phyloP scores from a whole-genome alignment of 1,140 invertebrate species.

The Aricia agestis region DNA sequence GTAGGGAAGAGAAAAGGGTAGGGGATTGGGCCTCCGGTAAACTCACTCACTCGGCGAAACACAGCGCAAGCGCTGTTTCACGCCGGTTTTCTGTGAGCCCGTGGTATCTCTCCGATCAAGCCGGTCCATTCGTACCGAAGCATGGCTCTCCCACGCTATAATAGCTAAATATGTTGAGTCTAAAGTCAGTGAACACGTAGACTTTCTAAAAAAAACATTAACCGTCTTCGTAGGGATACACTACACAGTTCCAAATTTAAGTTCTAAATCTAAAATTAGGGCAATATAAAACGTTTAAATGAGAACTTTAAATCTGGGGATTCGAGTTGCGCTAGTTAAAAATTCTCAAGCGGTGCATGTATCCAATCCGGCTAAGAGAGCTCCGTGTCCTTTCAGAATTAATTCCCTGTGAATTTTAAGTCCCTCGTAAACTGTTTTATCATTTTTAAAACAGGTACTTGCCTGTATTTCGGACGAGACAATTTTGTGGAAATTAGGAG shows the following conservation, averaged over 20 bases:
- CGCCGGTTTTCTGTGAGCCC: too few species aligned
- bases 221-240: neutral
- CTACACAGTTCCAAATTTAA: neutral
- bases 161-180: too few species aligned
- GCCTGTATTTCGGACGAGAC: too few species aligned
- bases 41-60: too few species aligned
- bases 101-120: too few species aligned
- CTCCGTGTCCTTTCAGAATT: neutral
- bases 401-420: neutral
- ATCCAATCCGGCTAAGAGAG: neutral
- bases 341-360: neutral
- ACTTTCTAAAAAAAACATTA: neutral
- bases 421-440: conserved; percentile 1
- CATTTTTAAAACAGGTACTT: neutral
- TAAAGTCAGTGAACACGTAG: too few species aligned
- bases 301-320: neutral
- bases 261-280: neutral
- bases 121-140: too few species aligned
- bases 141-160: too few species aligned
- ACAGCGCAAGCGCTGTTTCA: too few species aligned
- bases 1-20: too few species aligned
- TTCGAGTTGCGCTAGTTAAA: neutral
- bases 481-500: too few species aligned
- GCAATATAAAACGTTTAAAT: neutral
- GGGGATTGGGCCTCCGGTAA: too few species aligned